Percentiles rank a stretch among this genome's conserved stretches.
phyloP scores from a whole-genome alignment of 2,113 vertebrate species.

The Saimiri boliviensis region DNA sequence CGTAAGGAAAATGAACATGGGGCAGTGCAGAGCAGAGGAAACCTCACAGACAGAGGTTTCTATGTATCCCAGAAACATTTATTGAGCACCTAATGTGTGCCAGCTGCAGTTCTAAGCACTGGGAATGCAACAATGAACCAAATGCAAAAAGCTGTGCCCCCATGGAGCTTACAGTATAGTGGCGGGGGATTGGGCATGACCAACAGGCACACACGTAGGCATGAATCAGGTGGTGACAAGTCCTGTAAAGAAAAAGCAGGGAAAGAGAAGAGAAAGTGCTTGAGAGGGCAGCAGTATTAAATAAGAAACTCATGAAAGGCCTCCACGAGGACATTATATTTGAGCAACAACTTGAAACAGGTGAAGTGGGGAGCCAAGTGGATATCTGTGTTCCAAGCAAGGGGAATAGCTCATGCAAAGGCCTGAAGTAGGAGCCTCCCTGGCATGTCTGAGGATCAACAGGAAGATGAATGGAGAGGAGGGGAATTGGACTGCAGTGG shows the following conservation, averaged over 20 bases:
- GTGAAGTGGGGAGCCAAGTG: not conserved
- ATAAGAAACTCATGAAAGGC: not conserved
- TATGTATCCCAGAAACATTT: not conserved
- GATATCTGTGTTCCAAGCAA: not conserved
- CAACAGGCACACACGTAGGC: not conserved
- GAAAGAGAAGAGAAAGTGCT: not conserved
- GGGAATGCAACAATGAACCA: not conserved
- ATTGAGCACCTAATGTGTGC: not conserved
- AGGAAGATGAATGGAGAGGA: not conserved
- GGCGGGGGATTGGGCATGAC: not conserved
- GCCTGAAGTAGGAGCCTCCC: not conserved
- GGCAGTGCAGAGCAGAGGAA: not conserved
- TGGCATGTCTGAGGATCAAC: not conserved
- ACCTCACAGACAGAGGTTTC: not conserved
- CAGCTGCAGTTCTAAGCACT: not conserved
- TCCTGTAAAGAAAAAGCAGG: not conserved
- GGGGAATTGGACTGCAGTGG: not conserved
- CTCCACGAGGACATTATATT: fast-evolving
- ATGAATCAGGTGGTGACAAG: no score
- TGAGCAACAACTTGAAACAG: not conserved
- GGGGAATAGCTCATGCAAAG: not conserved
- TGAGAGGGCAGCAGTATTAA: no score
- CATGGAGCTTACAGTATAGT: not conserved
- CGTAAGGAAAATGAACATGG: not conserved
- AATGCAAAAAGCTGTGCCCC: not conserved